phyloP scores from a whole-genome alignment of 2,888 invertebrate genomes.

The Cephalotes varians region DNA sequence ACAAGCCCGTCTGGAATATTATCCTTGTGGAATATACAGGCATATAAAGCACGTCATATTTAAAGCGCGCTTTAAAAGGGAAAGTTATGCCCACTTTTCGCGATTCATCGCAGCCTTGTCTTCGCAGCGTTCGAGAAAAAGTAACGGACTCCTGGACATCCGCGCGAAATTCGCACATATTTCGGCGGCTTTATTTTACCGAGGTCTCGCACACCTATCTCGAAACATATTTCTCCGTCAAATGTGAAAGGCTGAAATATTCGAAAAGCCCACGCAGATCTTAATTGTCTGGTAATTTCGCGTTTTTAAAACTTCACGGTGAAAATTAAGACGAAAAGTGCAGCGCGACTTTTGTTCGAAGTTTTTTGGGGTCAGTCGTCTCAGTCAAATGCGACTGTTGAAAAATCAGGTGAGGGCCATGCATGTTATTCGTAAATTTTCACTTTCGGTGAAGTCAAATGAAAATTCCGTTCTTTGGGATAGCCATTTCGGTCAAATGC shows the following conservation, averaged over 20 bases:
- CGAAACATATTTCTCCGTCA: background rate
- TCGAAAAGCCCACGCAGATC: background rate
- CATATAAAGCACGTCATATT: slow-evolving; percentile 23
- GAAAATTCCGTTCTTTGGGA: background rate
- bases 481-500: background rate
- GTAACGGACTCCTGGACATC: slow-evolving; percentile 53
- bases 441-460: background rate
- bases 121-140: slow-evolving; percentile 64
- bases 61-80: slow-evolving; percentile 60
- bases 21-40: background rate
- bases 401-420: too few species aligned
- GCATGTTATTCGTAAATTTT: too few species aligned
- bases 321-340: background rate
- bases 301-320: background rate
- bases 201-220: background rate
- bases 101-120: slow-evolving; percentile 64
- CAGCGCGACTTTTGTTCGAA: background rate
- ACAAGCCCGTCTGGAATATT: slow-evolving; percentile 24
- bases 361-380: background rate
- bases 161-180: slow-evolving; percentile 47
- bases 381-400: background rate
- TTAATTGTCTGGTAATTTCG: background rate
- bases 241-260: too few species aligned
- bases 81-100: slow-evolving; percentile 70
- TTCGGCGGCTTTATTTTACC: slow-evolving; percentile 21